phyloP scores from a whole-genome alignment of 2,888 invertebrate species.

The Cylloceria caligata region DNA sequence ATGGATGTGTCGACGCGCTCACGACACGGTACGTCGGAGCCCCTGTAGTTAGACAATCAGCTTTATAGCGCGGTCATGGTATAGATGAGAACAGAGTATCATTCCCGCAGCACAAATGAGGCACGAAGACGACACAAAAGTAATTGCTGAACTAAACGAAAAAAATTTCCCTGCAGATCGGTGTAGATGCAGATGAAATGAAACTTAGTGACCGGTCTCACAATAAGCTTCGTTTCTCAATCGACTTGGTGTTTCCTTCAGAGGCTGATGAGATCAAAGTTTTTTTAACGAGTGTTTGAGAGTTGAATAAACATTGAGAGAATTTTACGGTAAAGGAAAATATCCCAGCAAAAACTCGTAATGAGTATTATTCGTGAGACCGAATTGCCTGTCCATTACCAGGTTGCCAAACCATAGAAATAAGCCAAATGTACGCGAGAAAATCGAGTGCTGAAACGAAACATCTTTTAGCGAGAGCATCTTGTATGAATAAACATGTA shows the following conservation, averaged over 20 bases:
- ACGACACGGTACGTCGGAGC: not conserved
- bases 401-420: not conserved
- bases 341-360: not conserved
- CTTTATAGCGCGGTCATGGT: not conserved
- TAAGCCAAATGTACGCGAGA: not conserved
- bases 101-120: not conserved
- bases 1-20: too few relatives aligned
- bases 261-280: not conserved
- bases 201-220: conserved; percentile 31
- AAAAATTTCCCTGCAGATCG: not conserved
- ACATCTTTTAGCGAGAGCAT: not conserved
- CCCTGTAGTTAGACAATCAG: not conserved
- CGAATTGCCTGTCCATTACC: not conserved
- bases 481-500: conserved; percentile 42
- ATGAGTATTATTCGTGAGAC: not conserved
- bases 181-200: not conserved
- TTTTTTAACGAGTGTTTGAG: not conserved
- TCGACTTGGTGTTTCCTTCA: not conserved
- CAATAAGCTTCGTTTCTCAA: conserved; percentile 27
- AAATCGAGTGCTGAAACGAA: conserved; percentile 11
- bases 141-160: not conserved
- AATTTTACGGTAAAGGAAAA: not conserved
- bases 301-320: too few relatives aligned
- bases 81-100: too few relatives aligned
- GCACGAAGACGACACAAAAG: not conserved